These are phyloP conservation scores for Himalopsyche japonica DNA, from an alignment of 2,888 invertebrate genomes.

Conservation along the genomic window DNA sequence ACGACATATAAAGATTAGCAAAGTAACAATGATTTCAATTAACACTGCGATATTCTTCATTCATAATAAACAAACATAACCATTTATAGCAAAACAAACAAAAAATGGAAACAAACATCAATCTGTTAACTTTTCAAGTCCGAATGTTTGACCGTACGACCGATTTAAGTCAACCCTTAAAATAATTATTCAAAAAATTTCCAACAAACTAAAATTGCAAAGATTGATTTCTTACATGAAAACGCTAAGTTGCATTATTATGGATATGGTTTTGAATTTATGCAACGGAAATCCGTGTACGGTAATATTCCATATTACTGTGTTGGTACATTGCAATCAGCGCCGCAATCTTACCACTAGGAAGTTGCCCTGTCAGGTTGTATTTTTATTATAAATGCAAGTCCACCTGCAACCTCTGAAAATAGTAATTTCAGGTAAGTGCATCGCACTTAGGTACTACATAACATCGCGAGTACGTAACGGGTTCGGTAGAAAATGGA, in stretches of 20 bases:
- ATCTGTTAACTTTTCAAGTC: no score
- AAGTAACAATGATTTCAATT: no score
- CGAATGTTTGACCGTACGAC: no score
- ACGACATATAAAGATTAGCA: no score
- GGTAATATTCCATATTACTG: background rate
- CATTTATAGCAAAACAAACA: no score
- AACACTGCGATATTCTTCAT: no score
- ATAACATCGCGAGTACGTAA: background rate
- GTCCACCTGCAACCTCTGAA: slow-evolving; percentile 1
- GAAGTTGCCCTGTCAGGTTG: background rate
- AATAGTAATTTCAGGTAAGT: slow-evolving; percentile 8
- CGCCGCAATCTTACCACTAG: background rate
- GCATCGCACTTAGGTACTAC: background rate
- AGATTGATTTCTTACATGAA: no score
- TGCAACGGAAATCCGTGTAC: background rate
- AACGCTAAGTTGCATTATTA: background rate
- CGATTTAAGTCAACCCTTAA: no score
- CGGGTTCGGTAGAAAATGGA: background rate
- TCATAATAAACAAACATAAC: no score
- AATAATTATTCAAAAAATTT: no score
- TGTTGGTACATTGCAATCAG: background rate
- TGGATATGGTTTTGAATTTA: background rate
- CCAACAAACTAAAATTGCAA: no score
- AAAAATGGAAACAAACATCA: no score
- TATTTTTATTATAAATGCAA: background rate